These are phyloP conservation scores for Biston betularia DNA, from an alignment of 2,888 invertebrate genomes.

Conservation along the genomic window DNA sequence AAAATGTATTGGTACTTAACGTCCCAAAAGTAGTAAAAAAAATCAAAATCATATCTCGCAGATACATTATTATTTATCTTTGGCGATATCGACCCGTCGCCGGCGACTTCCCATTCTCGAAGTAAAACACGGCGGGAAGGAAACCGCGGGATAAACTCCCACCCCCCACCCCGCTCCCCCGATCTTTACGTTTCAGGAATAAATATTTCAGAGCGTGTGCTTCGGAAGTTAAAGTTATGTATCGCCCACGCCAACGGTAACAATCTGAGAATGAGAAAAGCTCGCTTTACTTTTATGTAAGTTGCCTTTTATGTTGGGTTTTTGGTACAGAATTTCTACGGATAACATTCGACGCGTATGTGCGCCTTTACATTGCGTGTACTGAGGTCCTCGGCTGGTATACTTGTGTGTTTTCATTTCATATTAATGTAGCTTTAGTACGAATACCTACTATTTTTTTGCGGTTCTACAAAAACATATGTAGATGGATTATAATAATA, in stretches of 20 bases:
- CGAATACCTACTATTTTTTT: not conserved
- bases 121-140: constrained; percentile 86
- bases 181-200: constrained; percentile 87
- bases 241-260: constrained; percentile 80
- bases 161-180: constrained; percentile 63
- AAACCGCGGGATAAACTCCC: constrained; percentile 85
- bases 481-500: no score
- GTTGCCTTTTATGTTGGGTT: constrained; percentile 60
- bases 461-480: no score
- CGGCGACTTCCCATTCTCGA: constrained; percentile 86
- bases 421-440: constrained; percentile 13
- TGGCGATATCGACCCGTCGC: constrained; percentile 84
- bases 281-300: constrained; percentile 74
- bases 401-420: constrained; percentile 26
- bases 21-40: constrained; percentile 44
- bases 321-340: constrained; percentile 45
- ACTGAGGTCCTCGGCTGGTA: constrained; percentile 6
- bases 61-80: constrained; percentile 66
- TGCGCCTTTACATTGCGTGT: constrained; percentile 26
- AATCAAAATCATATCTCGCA: constrained; percentile 42
- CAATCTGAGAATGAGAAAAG: constrained; percentile 83
- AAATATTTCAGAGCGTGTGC: constrained; percentile 87
- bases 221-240: constrained; percentile 85
- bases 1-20: not conserved
- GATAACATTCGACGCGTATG: constrained; percentile 10